Conservation (phyloP, 2,113 vertebrate genomes). For the Nothobranchius furzeri region DNA sequence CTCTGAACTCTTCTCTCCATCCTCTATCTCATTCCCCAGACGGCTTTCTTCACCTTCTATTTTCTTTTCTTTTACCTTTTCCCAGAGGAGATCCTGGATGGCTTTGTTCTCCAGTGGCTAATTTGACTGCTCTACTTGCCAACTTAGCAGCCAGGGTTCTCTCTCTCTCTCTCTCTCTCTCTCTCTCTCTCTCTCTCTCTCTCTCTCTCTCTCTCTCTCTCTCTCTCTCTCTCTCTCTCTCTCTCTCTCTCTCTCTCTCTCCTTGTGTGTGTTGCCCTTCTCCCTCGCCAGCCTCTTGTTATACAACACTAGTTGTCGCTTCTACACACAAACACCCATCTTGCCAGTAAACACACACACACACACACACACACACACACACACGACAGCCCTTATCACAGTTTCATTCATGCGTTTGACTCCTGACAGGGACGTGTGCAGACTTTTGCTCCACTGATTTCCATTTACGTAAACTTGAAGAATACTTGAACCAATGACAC, state of each 20-base stretch:
- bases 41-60: slow-evolving; percentile 20
- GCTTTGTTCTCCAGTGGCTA: slow-evolving; percentile 72
- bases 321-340: slow-evolving; percentile 64
- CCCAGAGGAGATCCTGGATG: slow-evolving; percentile 62
- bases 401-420: slow-evolving; percentile 46
- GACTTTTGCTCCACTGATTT: slow-evolving; percentile 17
- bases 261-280: slow-evolving; percentile 33
- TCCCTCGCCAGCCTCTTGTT: slow-evolving; percentile 72
- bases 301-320: slow-evolving; percentile 63
- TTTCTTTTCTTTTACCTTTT: slow-evolving; percentile 48
- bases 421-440: slow-evolving; percentile 18
- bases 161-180: slow-evolving; percentile 1
- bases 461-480: background rate
- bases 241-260: no score
- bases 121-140: slow-evolving; percentile 78
- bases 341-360: slow-evolving; percentile 48
- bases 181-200: background rate
- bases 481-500: slow-evolving; percentile 19
- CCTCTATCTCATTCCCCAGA: slow-evolving; percentile 16
- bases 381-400: slow-evolving; percentile 12
- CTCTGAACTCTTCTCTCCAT: slow-evolving; percentile 7
- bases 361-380: background rate
- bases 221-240: background rate
- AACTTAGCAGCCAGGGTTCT: slow-evolving; percentile 56
- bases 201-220: slow-evolving; percentile 1